A percentile compares a stretch with the other conserved stretches of the same genome.
Conservation (phyloP, 2,888 invertebrate genomes). For the Villa cingulata region DNA sequence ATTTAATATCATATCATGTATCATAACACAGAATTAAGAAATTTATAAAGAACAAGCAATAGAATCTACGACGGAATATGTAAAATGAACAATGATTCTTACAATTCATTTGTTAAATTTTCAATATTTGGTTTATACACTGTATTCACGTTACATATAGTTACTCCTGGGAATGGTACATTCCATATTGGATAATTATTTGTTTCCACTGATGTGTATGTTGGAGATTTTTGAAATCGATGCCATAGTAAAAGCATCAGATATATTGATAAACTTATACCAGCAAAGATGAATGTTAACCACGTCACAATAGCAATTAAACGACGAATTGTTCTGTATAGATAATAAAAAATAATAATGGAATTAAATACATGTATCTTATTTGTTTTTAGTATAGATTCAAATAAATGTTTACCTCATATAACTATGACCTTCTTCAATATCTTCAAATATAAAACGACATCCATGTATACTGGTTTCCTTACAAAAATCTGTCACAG, state of each 20-base stretch:
- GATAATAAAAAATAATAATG: no score
- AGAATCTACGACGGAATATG: no score
- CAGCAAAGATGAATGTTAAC: slow-evolving; percentile 14
- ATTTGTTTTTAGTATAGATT: no score
- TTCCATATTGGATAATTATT: slow-evolving; percentile 52
- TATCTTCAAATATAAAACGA: slow-evolving; percentile 17
- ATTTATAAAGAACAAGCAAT: no score
- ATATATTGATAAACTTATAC: slow-evolving; percentile 16
- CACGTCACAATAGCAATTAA: slow-evolving; percentile 12
- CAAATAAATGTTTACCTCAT: no score
- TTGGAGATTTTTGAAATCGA: slow-evolving; percentile 20
- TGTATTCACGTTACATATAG: slow-evolving; percentile 47
- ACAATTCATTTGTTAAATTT: slow-evolving; percentile 39
- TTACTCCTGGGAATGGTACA: slow-evolving; percentile 50
- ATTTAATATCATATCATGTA: no score
- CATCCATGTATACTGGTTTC: slow-evolving; percentile 20
- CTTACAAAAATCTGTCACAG: slow-evolving; percentile 15
- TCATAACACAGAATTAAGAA: no score
- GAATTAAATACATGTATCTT: no score
- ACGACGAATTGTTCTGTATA: slow-evolving; percentile 5
- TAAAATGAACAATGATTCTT: no score
- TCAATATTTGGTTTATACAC: slow-evolving; percentile 40
- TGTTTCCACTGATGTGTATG: slow-evolving; percentile 36
- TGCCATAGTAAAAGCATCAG: slow-evolving; percentile 19
- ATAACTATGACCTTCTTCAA: slow-evolving; percentile 10